Evolutionary conservation across 2,113 vertebrate species (phyloP), one percentile per base, ranked within the genome.

Genomic region (Epinephelus moara): DNA sequence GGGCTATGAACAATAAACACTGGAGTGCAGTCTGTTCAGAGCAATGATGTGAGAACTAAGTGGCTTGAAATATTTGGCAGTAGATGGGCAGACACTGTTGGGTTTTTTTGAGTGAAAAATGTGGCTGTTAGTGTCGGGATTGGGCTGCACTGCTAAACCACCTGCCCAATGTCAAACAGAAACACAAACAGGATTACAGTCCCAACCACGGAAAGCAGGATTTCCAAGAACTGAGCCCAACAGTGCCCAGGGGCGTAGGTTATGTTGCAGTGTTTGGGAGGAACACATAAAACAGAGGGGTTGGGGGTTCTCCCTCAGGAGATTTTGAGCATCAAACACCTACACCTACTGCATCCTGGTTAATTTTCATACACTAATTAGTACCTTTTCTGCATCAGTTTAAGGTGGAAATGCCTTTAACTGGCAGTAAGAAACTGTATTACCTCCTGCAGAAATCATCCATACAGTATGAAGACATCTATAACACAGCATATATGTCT

Each of bases 111-210:
- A 4, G 47, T 49, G 47, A 37, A 8, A 21, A 55, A 52, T 56
- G 53, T 56, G 45, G 18, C 57, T 64, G 70, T 64, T 63, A 0
- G 18, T 70, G 50, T 18, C 2, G 50, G 12, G 72, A 62, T 75
- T 25, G 18, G 67, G 71, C 75, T 25, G 66, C 60, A 6, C 61
- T 33, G 57, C 52, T 71, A 55, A 62, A 69, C 79, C 42, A 53
- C 70, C 69, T 82, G 69, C 30, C 30, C 56, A n/a, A 62, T 15
- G 52, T 62, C 23, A 66, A 76, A 33, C 56, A 69, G 66, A 82
- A 85, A 82, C 73, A 85, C 85, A 78, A 70, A 83, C 66, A 53
- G 89, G 89, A 85, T 84, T 89, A 85, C 27, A 71, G 61, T 50
- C 50, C 47, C 8, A 4, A 56, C 19, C 6, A 15, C 6, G 37